Percentiles rank a stretch among this genome's conserved stretches.
Conservation (phyloP, 2,888 invertebrate species). For the Eulithis prunata region DNA sequence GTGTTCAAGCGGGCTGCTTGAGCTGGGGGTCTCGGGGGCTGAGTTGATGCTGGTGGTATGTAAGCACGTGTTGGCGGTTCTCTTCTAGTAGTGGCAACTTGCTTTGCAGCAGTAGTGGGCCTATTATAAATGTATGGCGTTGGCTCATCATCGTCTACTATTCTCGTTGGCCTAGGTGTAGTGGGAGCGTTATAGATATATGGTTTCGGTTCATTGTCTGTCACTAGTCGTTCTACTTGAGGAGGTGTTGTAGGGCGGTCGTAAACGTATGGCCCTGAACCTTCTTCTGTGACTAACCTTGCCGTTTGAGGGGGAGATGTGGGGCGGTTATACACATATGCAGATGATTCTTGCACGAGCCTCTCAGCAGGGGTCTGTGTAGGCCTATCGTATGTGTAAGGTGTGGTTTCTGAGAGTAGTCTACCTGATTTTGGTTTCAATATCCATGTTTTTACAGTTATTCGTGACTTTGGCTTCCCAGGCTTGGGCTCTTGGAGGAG, state of each 20-base stretch:
- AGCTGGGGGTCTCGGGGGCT: conserved; percentile 44
- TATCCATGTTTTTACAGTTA: conserved; percentile 78
- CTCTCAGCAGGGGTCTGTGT: conserved; percentile 53
- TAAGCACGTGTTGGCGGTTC: conserved; percentile 50
- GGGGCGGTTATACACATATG: conserved; percentile 59
- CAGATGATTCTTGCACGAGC: conserved; percentile 52
- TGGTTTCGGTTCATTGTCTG: conserved; percentile 36
- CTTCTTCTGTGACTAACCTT: conserved; percentile 45
- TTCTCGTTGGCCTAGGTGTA: conserved; percentile 37
- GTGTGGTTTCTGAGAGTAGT: conserved; percentile 59
- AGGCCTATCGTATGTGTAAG: conserved; percentile 62
- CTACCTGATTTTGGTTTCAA: conserved; percentile 71
- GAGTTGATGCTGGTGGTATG: conserved; percentile 49
- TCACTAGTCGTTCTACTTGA: conserved; percentile 37
- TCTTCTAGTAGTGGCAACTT: conserved; percentile 49
- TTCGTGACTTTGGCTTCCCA: conserved; percentile 68
- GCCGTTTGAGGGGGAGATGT: conserved; percentile 48
- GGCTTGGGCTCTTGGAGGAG: conserved; percentile 64
- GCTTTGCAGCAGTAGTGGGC: conserved; percentile 54
- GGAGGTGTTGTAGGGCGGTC: conserved; percentile 41
- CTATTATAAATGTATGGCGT: conserved; percentile 50
- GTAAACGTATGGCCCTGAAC: conserved; percentile 53
- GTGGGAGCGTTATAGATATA: conserved; percentile 51
- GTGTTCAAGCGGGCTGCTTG: conserved; percentile 52
- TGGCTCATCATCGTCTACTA: conserved; percentile 32